Base-by-base conservation (phyloP, 2,888 invertebrate genomes). In the Nymphalis polychloros region DNA sequence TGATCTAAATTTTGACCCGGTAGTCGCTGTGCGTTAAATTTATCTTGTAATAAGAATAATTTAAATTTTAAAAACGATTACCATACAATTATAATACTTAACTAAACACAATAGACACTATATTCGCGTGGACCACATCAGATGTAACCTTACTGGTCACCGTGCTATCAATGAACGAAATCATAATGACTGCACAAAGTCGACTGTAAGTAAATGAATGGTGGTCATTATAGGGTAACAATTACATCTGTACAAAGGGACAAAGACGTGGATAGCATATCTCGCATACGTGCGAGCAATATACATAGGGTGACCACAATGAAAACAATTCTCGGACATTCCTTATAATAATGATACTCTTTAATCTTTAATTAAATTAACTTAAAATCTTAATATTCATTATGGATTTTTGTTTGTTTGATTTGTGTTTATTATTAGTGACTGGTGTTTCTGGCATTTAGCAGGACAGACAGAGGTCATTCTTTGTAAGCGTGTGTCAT, bases 181-280 rank as follows among this genome's bases (percentile, higher is more conserved):
- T 76, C 72, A 74, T 73, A 76, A 72, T 71, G 72, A 72, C 74
- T 71, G 72, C 73, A 75, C 75, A 75, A 73, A 73, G 72, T 71
- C 72, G 72, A 70, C 68, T 70, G 69, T 65, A 79, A 84, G 82
- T 81, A 79, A 81, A 86, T 80, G 81, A 81, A 85, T 84, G 80
- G 80, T 71, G 69, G 74, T 81, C 81, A 87, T 86, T 86, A 85
- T 80, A 75, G 77, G 76, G 79, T 78, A 80, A 84, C 85, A 84
- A 84, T 84, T 83, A 84, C 78, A 79, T 81, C 77, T 79, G 81
- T 57, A 57, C 57, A 57, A 57, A 27, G 79, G 83, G 81, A 85
- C 83, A 82, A 82, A 82, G 79, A 80, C 79, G 76, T 78, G 75
- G 78, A 78, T 75, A 77, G 73, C 72, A 76, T 76, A 71, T 69